These are phyloP conservation scores for Lota lota DNA, from an alignment of 2,113 vertebrate genomes.

Conservation along the genomic window DNA sequence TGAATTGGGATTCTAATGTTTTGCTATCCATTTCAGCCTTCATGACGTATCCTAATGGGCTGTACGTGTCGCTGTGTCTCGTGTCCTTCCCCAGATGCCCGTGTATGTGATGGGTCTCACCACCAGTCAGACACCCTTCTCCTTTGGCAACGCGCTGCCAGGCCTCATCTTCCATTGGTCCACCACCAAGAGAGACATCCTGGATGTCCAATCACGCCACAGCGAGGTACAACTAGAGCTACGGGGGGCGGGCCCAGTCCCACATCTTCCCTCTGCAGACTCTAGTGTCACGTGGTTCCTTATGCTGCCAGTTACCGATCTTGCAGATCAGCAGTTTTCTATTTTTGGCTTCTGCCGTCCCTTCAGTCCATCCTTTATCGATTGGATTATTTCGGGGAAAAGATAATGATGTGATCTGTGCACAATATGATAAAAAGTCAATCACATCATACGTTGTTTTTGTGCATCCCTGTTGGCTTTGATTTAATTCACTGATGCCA, in stretches of 20 bases:
- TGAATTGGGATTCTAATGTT: not conserved
- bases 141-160: constrained; percentile 85
- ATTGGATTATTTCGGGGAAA: constrained; percentile 28
- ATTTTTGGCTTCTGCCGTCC: constrained; percentile 27
- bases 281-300: not conserved
- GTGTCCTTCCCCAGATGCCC: constrained; percentile 72
- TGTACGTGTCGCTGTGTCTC: not conserved
- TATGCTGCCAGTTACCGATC: constrained; percentile 13
- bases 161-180: constrained; percentile 90
- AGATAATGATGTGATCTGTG: constrained; percentile 13
- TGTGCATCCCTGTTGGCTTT: constrained; percentile 27
- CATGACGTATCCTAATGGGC: no score
- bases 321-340: constrained; percentile 12
- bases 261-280: not conserved
- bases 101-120: constrained; percentile 90
- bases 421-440: constrained; percentile 27
- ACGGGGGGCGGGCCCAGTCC: not conserved
- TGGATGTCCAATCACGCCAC: constrained; percentile 85
- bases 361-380: constrained; percentile 29
- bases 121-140: constrained; percentile 90
- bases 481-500: constrained; percentile 51
- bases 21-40: not conserved
- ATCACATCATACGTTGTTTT: constrained; percentile 20
- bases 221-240: constrained; percentile 75
- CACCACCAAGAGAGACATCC: constrained; percentile 85